A percentile compares a stretch with the other conserved stretches of the same genome.
These are phyloP conservation scores for Pteromalus puparum DNA, from an alignment of 1,140 invertebrate species.

Conservation along the genomic window DNA sequence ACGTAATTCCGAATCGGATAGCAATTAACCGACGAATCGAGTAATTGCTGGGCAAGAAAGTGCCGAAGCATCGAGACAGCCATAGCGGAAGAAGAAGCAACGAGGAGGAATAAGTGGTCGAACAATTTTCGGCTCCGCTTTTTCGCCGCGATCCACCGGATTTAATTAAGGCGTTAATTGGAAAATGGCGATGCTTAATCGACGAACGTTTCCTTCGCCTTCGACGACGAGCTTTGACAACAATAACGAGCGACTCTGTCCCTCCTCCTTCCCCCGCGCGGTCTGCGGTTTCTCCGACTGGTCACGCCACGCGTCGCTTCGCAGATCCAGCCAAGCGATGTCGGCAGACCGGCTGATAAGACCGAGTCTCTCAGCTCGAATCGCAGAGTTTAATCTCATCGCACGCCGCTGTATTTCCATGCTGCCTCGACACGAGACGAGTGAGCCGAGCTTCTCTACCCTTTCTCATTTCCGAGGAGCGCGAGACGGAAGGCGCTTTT, in stretches of 20 bases:
- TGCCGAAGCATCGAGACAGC: background rate
- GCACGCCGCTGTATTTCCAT: background rate
- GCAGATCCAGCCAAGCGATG: background rate
- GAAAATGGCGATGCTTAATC: constrained; percentile 60
- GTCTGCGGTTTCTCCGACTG: background rate
- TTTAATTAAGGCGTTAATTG: constrained; percentile 71
- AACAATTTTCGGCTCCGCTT: constrained; percentile 31
- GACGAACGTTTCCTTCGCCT: background rate
- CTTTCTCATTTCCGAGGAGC: background rate
- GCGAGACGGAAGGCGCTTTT: background rate
- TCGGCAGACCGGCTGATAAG: background rate
- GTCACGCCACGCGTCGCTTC: background rate
- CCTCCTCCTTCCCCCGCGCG: too few species aligned
- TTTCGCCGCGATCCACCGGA: constrained; percentile 48
- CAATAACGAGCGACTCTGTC: background rate
- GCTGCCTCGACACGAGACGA: background rate
- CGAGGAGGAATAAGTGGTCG: constrained; percentile 16
- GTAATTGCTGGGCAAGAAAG: constrained; percentile 10
- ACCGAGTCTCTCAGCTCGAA: background rate
- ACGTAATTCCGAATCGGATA: constrained; percentile 6
- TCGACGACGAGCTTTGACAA: background rate
- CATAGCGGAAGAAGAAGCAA: background rate
- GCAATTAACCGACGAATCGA: constrained; percentile 4
- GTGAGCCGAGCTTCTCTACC: background rate
- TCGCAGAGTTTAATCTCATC: background rate